These are phyloP conservation scores for Hyla sarda DNA, from an alignment of 2,113 vertebrate species.

Conservation along the genomic window DNA sequence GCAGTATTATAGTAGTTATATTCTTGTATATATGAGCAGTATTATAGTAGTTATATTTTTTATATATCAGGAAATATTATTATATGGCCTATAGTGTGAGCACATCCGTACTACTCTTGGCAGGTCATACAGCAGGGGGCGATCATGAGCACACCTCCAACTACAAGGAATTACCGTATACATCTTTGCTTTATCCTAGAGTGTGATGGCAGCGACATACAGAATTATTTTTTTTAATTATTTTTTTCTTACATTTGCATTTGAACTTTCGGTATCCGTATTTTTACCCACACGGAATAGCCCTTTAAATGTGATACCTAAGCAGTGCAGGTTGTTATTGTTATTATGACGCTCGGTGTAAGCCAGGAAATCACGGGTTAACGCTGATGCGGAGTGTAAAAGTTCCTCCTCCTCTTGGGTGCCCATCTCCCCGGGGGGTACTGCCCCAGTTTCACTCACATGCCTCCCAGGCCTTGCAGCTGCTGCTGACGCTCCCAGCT, in stretches of 20 bases:
- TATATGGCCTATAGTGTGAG: background rate
- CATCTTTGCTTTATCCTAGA: background rate
- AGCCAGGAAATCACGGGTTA: background rate
- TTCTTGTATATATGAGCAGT: background rate
- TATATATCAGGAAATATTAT: background rate
- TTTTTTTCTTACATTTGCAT: background rate
- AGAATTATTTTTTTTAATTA: background rate
- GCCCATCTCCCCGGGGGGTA: constrained; percentile 34
- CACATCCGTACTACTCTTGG: background rate
- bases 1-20: constrained; percentile 2
- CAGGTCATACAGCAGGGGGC: background rate
- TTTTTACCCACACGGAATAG: background rate
- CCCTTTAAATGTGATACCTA: background rate
- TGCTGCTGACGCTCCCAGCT: constrained; percentile 36
- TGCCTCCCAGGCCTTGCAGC: constrained; percentile 46
- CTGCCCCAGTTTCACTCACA: constrained; percentile 48
- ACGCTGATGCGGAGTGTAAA: background rate
- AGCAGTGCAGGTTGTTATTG: background rate
- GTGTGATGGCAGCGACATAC: background rate
- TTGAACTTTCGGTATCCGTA: background rate
- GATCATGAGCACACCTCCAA: background rate
- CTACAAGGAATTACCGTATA: background rate
- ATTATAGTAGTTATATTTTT: background rate
- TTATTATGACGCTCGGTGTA: background rate
- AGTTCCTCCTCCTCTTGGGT: constrained; percentile 45